Conservation (phyloP, 2,888 invertebrate genomes). For the Ochropleura leucogaster region DNA sequence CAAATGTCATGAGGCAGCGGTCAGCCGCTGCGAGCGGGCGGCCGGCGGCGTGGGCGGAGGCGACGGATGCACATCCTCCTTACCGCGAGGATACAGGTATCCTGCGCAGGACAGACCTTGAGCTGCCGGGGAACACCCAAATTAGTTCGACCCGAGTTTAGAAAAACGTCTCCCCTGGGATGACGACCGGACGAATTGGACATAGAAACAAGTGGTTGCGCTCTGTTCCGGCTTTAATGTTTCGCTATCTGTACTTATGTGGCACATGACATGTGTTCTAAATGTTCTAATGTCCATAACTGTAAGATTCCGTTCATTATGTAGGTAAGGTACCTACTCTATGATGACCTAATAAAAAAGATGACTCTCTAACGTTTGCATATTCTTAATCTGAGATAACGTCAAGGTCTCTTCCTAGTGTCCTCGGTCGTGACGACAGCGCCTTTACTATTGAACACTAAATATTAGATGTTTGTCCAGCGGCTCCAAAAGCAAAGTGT, state of each 20-base stretch:
- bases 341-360: not conserved
- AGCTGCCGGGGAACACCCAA: conserved; percentile 45
- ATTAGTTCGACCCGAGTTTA: conserved; percentile 29
- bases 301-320: not conserved
- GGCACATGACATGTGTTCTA: not conserved
- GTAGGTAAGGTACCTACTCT: not conserved
- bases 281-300: not conserved
- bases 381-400: conserved; percentile 5
- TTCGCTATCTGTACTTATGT: not conserved
- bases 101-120: conserved; percentile 72
- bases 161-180: conserved; percentile 12
- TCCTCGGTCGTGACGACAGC: conserved; percentile 26
- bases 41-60: conserved; percentile 63
- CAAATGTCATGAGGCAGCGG: conserved; percentile 15
- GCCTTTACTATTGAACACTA: conserved; percentile 25
- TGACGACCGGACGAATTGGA: not conserved
- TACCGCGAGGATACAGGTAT: conserved; percentile 83
- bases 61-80: conserved; percentile 88
- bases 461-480: conserved; percentile 44
- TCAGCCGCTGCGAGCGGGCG: conserved; percentile 15
- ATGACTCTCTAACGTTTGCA: conserved; percentile 1
- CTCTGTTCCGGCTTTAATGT: not conserved
- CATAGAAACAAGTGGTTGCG: not conserved
- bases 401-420: conserved; percentile 25
- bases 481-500: conserved; percentile 47